Conservation (phyloP, 2,888 invertebrate species). For the Cerastis leucographa region DNA sequence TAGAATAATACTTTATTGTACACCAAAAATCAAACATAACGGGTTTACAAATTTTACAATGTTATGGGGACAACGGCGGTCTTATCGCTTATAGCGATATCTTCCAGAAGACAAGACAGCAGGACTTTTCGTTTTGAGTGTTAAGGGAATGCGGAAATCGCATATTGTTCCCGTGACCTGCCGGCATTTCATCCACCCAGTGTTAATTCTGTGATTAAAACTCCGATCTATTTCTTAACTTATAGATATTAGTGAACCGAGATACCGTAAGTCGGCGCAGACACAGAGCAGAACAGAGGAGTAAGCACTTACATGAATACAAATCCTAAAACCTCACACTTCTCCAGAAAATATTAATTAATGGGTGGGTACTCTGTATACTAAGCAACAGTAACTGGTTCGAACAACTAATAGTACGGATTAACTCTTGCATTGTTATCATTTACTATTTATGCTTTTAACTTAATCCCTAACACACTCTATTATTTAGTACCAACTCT, state of each 20-base stretch:
- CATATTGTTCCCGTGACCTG: too few species aligned
- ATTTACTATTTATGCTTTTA: not conserved
- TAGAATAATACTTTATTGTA: too few species aligned
- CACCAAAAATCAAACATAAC: too few species aligned
- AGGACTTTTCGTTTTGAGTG: too few species aligned
- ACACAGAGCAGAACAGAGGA: too few species aligned
- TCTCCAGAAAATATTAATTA: not conserved
- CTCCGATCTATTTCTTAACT: too few species aligned
- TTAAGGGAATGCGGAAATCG: too few species aligned
- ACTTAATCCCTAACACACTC: not conserved
- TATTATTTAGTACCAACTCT: not conserved
- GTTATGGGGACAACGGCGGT: too few species aligned
- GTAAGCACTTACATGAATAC: not conserved
- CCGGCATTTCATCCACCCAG: not conserved
- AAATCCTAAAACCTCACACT: not conserved
- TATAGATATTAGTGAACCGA: too few species aligned
- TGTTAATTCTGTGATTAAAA: not conserved
- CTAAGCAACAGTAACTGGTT: not conserved
- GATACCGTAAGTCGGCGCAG: not conserved
- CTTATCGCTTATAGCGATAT: too few species aligned
- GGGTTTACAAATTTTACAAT: too few species aligned
- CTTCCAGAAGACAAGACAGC: too few species aligned
- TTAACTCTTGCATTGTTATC: conserved; percentile 1
- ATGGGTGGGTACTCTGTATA: not conserved
- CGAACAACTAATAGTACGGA: not conserved